Conservation (phyloP, 2,113 vertebrate genomes). For the Vulpes ferrilata region DNA sequence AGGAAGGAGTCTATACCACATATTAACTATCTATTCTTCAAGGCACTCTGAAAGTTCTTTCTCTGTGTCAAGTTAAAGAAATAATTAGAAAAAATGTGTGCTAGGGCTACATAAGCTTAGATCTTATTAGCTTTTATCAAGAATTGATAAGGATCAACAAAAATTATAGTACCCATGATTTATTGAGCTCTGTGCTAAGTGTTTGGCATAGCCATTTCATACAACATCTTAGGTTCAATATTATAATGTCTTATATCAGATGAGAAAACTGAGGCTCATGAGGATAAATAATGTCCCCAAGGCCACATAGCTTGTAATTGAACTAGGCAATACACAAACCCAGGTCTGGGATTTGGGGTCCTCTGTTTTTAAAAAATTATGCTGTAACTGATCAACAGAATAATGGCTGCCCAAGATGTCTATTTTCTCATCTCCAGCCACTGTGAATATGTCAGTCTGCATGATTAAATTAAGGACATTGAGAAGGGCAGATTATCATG, state of each 20-base stretch:
- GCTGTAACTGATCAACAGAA: not conserved
- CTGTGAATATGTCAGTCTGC: not conserved
- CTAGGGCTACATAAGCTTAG: not conserved
- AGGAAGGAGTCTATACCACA: not conserved
- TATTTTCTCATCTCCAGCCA: not conserved
- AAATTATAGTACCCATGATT: not conserved
- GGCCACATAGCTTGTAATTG: not conserved
- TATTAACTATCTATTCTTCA: not conserved
- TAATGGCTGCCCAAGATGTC: not conserved
- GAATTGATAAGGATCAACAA: not conserved
- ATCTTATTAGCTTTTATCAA: not conserved
- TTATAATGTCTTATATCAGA: not conserved
- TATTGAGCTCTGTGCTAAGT: not conserved
- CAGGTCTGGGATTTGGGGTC: not conserved
- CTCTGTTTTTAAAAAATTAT: not conserved
- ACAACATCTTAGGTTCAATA: not conserved
- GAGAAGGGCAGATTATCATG: not conserved
- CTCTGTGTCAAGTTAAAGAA: not conserved
- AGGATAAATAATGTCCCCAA: not conserved
- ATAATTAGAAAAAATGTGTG: not conserved
- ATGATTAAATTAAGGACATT: not conserved
- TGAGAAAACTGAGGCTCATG: not conserved
- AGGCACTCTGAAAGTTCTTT: not conserved
- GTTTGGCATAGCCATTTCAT: not conserved
- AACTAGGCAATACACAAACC: not conserved